Percentiles rank a stretch among this genome's conserved stretches.
These are phyloP conservation scores for Caradrina clavipalpis DNA, from an alignment of 2,888 invertebrate species.

Conservation along the genomic window DNA sequence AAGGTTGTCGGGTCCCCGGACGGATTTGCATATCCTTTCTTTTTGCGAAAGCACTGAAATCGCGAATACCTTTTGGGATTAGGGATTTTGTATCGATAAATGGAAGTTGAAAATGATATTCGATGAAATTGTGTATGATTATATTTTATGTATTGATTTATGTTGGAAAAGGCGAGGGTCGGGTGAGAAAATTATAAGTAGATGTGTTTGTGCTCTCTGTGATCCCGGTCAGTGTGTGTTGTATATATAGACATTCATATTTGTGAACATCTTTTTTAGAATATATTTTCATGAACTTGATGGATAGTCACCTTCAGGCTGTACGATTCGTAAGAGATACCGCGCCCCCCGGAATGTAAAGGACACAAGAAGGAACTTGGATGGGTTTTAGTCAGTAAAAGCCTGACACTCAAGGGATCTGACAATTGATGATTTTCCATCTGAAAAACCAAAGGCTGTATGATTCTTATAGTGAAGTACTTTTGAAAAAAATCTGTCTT, in stretches of 20 bases:
- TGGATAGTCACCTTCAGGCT: too few species aligned
- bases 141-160: constrained; percentile 59
- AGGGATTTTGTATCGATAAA: constrained; percentile 68
- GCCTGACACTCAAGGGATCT: too few species aligned
- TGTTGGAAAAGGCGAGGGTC: constrained; percentile 31
- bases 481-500: too few species aligned
- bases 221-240: constrained; percentile 13
- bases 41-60: constrained; percentile 68
- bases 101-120: constrained; percentile 65
- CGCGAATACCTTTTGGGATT: constrained; percentile 70
- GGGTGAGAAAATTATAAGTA: constrained; percentile 7
- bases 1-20: constrained; percentile 61
- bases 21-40: constrained; percentile 68
- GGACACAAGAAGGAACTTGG: too few species aligned
- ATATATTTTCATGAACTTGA: not conserved
- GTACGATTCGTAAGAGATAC: too few species aligned
- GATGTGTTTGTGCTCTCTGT: constrained; percentile 21
- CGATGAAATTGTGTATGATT: constrained; percentile 58
- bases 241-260: not conserved
- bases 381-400: too few species aligned
- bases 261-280: not conserved
- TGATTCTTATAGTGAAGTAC: too few species aligned
- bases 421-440: too few species aligned
- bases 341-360: too few species aligned
- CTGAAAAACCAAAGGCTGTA: too few species aligned